phyloP scores from a whole-genome alignment of 2,113 vertebrate species.

The Struthio camelus region DNA sequence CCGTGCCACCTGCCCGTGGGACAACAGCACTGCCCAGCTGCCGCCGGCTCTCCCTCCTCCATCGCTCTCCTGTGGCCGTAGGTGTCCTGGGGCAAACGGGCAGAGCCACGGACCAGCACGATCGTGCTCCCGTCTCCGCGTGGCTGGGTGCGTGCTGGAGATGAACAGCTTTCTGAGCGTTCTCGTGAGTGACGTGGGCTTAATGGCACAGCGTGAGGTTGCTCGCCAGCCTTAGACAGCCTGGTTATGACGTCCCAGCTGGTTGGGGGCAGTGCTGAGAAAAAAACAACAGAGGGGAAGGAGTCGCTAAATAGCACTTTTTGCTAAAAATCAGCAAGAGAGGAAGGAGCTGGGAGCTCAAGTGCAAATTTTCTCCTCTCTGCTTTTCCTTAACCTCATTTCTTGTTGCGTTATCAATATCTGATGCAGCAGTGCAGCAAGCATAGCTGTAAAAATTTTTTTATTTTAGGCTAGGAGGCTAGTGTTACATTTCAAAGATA shows the following conservation, averaged over 20 bases:
- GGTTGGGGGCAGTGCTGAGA: not conserved
- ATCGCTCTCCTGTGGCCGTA: too few relatives aligned
- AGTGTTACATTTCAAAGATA: not conserved
- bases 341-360: not conserved
- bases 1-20: accelerated
- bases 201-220: not conserved
- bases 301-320: not conserved
- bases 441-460: accelerated
- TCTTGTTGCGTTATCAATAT: not conserved
- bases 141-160: not conserved
- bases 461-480: not conserved
- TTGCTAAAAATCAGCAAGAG: not conserved
- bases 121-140: accelerated
- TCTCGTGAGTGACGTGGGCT: not conserved
- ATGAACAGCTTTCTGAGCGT: not conserved
- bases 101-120: not conserved
- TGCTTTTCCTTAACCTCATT: not conserved
- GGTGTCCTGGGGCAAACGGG: accelerated
- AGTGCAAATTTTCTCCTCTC: not conserved
- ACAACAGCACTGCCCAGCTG: not conserved
- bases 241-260: too few relatives aligned
- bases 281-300: not conserved
- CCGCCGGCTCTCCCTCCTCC: not conserved
- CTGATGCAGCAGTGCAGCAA: not conserved
- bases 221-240: not conserved